Base-by-base conservation (phyloP, 37 sponge, comb jelly and placozoan species). In the Aphrocallistes beatrix region DNA sequence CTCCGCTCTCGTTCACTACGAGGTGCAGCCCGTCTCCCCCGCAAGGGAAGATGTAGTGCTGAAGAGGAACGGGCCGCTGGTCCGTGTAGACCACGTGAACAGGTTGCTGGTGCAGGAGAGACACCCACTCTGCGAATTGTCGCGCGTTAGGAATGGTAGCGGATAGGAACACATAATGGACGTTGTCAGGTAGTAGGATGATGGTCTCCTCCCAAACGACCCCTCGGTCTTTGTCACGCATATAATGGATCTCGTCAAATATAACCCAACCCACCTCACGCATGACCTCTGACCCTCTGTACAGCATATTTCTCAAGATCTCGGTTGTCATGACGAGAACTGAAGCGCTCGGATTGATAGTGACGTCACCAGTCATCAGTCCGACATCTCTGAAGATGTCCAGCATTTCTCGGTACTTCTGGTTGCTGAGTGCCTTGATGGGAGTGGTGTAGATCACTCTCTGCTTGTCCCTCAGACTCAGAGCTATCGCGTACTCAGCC, bases 171-270 rank as follows among this genome's bases (percentile, higher is more conserved):
- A 97, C 98, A 82, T 95, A 97, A 85, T 94, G 92, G 9, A 97
- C 98, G 28, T 94, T 93, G 84, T 97, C 98, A 17, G 98, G 98
- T 34, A 97, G 83, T 0, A 98, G 90, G 48, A 98, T 95, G 51
- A 98, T 95, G 16, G 96, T 93, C 88, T 98, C 99, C 84, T 98
- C 99, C 99, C 99, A 98, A 28, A 98, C 99, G 82, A 98, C 99
- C 50, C 99, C 99, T 23, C 99, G 86, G 83, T 98, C 95, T 85
- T 85, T 83, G 51, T 95, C 96, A 39, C 93, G 84, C 96, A 95
- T 93, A 92, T 95, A 95, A 87, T 95, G 96, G 48, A 92, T 92
- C 83, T 95, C 96, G 85, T 95, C 96, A 89, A 95, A 95, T 23
- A 94, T 85, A 0, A 96, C 94, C 97, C 97, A 97, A 0, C 91